Conservation (phyloP, 2,113 vertebrate species). For the Catharus fuscescens region DNA sequence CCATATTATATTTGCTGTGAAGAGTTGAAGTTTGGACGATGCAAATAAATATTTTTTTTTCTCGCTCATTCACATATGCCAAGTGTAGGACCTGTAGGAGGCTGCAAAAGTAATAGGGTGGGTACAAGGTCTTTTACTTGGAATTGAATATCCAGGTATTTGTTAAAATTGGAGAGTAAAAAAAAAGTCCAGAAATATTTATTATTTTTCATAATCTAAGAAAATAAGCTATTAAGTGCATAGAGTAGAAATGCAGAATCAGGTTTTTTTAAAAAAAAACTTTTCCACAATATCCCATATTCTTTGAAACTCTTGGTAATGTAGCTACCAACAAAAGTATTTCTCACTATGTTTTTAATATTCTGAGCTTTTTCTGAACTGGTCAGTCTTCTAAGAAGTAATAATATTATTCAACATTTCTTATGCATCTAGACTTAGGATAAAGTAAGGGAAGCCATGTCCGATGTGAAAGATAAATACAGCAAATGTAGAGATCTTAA, state of each 20-base stretch:
- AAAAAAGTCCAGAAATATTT: background rate
- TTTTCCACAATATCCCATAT: background rate
- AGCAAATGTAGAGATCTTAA: background rate
- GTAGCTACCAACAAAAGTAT: background rate
- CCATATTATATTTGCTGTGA: background rate
- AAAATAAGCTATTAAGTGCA: background rate
- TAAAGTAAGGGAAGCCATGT: background rate
- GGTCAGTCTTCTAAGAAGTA: background rate
- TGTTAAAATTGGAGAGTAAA: background rate
- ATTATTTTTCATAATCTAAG: background rate
- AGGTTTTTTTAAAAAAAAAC: rapidly evolving
- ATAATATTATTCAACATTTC: background rate
- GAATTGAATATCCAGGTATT: background rate
- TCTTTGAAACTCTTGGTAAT: background rate
- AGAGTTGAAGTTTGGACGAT: background rate
- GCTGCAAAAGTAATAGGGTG: background rate
- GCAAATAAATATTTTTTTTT: background rate
- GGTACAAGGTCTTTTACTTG: background rate
- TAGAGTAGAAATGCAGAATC: background rate
- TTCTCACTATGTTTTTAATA: background rate
- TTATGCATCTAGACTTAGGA: background rate
- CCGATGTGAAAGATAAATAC: background rate
- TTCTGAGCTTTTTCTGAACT: background rate
- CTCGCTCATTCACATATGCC: background rate
- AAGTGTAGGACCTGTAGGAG: background rate